Conservation (phyloP, 1,140 invertebrate genomes). For the Dendroctonus ponderosae region DNA sequence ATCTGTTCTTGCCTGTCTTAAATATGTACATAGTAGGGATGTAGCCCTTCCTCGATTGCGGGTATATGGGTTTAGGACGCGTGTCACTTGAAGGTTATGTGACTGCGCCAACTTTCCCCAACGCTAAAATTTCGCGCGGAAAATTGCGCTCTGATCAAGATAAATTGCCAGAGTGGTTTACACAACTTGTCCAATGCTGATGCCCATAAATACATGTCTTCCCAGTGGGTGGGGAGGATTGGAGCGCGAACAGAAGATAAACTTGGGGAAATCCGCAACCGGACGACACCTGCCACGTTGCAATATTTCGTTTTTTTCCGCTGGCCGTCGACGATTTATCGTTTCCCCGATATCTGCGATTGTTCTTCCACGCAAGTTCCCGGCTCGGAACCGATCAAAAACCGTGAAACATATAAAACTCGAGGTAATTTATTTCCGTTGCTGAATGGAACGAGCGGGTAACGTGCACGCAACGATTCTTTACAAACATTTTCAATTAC, state of each 20-base stretch:
- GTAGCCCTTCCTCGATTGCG: too few species aligned
- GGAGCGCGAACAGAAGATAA: constrained; percentile 12
- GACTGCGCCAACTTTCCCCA: background rate
- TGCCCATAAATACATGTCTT: background rate
- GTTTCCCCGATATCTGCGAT: constrained; percentile 20
- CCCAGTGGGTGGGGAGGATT: background rate
- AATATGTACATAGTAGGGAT: too few species aligned
- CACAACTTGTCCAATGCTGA: background rate
- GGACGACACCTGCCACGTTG: constrained; percentile 25
- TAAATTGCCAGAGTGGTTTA: background rate
- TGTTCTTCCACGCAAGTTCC: constrained; percentile 28
- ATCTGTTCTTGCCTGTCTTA: too few species aligned
- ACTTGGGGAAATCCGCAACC: constrained; percentile 22
- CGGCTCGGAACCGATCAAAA: constrained; percentile 17
- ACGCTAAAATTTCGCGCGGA: background rate
- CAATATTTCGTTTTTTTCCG: constrained; percentile 16
- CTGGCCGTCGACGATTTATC: constrained; percentile 5
- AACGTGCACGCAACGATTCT: constrained; percentile 9
- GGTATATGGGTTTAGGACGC: too few species aligned
- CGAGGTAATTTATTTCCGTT: constrained; percentile 18
- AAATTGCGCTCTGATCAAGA: background rate
- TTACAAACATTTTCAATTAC: constrained; percentile 21
- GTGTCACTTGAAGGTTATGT: background rate
- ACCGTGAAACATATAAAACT: constrained; percentile 24
- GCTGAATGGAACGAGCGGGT: constrained; percentile 11